Base-by-base conservation (phyloP, 2,888 invertebrate species). In the Nymphalis c-album region DNA sequence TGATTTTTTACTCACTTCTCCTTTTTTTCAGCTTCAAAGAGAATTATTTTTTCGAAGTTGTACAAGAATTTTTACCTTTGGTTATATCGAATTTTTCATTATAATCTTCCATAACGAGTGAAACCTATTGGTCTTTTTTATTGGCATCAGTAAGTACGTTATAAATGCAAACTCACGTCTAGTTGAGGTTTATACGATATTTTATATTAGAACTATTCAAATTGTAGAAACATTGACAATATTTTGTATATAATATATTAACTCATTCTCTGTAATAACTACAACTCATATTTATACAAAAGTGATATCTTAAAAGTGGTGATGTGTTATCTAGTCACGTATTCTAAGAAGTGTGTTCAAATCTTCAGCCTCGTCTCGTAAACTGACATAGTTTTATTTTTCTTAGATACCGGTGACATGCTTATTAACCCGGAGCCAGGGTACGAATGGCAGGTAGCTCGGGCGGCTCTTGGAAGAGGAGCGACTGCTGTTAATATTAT, bases 401-500 rank as follows among this genome's bases (percentile, higher is more conserved):
- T 67, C 69, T 48, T 83, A 93, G 93, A 92, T 71, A 92, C 92
- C 60, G 93, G 92, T 22, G 93, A 93, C 70, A 79, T 91, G 58
- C 82, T 90, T 46, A 78, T 87, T n/a, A 89, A 86, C 65, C 88
- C 88, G 2, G 92, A 92, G 70, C 87, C 84, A n/a, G 88, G 87
- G 0, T 91, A 85, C 74, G 91, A 92, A 63, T 91, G 91, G 91
- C 87, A 86, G 0, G 70, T 81, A 3, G 80, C 83, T 2, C 82
- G 86, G 1, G 76, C 80, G 1, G 82, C 82, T 0, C 71, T 80
- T 8, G 86, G 89, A 22, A 86, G 83, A 68, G 83, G 84, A 7
- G 80, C 91, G 35, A 95, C 95, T 76, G 94, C 95, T 51, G 95
- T 95, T 82, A 95, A 95, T 82, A 94, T 95, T 68, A 93, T 95